A percentile compares a stretch with the other conserved stretches of the same genome.
phyloP scores from a whole-genome alignment of 92 coral and sea anemone species.

The Pocillopora meandrina region DNA sequence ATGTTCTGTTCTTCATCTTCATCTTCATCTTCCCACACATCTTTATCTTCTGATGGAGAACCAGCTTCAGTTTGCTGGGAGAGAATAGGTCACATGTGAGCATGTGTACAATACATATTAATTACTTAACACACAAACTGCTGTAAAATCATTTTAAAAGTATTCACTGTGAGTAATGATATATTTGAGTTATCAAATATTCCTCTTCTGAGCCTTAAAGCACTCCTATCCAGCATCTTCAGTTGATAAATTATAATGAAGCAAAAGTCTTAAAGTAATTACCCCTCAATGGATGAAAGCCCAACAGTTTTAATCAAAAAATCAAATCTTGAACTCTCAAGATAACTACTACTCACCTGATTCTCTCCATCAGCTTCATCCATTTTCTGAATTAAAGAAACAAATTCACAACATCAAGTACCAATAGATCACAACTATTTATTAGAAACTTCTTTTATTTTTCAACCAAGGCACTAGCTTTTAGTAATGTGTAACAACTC shows the following conservation, averaged over 20 bases:
- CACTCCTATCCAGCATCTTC: too few relatives aligned
- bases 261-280: too few relatives aligned
- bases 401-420: neutral
- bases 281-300: too few relatives aligned
- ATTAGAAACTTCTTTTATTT: neutral
- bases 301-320: neutral
- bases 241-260: too few relatives aligned
- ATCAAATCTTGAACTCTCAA: neutral
- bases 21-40: neutral
- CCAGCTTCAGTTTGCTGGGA: neutral
- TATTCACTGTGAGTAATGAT: too few relatives aligned
- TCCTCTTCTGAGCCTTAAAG: too few relatives aligned
- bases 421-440: too few relatives aligned
- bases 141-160: too few relatives aligned
- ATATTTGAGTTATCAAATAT: too few relatives aligned
- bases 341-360: constrained; percentile 9
- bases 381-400: constrained; percentile 10
- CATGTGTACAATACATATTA: neutral
- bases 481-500: too few relatives aligned
- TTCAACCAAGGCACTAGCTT: too few relatives aligned
- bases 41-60: neutral
- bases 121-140: too few relatives aligned
- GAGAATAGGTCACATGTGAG: neutral
- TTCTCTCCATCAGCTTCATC: neutral
- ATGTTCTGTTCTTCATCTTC: neutral